Conservation (phyloP, 1,140 invertebrate genomes). For the Cardiocondyla obscurior region DNA sequence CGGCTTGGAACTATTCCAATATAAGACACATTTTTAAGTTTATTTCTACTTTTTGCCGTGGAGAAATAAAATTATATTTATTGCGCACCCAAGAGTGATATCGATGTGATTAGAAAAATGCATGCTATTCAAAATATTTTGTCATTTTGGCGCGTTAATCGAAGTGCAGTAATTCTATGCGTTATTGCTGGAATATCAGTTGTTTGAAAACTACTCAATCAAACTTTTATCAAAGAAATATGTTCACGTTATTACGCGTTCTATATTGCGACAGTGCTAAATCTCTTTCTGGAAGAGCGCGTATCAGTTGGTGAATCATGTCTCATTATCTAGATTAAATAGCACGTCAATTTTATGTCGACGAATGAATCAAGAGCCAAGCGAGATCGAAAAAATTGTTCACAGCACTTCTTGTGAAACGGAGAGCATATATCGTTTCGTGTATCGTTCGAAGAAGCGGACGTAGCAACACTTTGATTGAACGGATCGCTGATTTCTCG, state of each 20-base stretch:
- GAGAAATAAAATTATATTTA: neutral
- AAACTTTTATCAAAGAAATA: neutral
- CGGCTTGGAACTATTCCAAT: constrained; percentile 3
- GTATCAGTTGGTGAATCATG: neutral
- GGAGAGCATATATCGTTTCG: neutral
- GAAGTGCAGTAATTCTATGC: neutral
- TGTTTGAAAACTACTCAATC: neutral
- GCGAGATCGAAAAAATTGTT: neutral
- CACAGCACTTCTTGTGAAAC: neutral
- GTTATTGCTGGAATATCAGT: neutral
- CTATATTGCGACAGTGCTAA: neutral
- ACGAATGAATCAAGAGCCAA: neutral
- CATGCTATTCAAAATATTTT: neutral
- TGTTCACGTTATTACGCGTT: neutral
- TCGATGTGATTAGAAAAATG: neutral
- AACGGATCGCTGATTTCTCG: constrained; percentile 33
- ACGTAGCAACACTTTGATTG: constrained; percentile 16
- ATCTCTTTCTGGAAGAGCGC: neutral
- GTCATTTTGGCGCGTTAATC: neutral
- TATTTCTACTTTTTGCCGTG: neutral
- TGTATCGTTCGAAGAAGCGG: neutral
- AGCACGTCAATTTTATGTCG: neutral
- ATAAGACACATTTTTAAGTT: neutral
- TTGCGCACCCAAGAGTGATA: neutral
- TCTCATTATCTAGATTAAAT: constrained; percentile 18